Evolutionary conservation across 2,113 vertebrate species (phyloP).

Genomic region (Tetraodon nigroviridis): DNA sequence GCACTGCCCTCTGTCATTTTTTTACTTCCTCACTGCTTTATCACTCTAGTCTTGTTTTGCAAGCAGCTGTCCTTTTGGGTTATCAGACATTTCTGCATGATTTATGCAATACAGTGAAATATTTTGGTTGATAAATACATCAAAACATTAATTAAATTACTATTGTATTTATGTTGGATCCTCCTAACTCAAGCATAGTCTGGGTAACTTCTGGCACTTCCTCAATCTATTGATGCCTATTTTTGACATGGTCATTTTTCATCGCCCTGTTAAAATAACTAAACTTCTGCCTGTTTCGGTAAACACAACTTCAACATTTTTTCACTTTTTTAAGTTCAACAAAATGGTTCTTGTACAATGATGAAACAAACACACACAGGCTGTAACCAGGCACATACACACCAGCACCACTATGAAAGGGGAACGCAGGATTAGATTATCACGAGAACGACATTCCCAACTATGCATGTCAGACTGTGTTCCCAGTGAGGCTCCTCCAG

Average conservation of each 20-base stretch:
- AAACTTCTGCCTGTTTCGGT: no score
- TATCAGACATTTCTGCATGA: conserved; percentile 3
- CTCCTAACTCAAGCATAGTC: no score
- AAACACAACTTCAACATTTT: neutral
- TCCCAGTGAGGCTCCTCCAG: conserved; percentile 55
- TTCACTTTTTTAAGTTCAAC: neutral
- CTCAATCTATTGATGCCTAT: no score
- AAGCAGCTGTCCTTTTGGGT: conserved; percentile 43
- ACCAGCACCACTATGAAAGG: conserved; percentile 34
- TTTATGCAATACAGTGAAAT: neutral
- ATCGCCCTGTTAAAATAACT: no score
- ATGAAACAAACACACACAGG: conserved; percentile 8
- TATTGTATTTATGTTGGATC: no score
- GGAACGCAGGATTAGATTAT: conserved; percentile 30
- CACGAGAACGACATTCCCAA: conserved; percentile 38
- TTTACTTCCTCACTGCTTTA: conserved; percentile 21
- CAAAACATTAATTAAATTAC: no score
- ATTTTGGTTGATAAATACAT: neutral
- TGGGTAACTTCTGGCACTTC: neutral
- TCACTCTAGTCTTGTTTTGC: conserved; percentile 27
- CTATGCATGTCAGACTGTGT: conserved; percentile 45
- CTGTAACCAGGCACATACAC: conserved; percentile 13
- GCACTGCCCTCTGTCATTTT: conserved; percentile 18
- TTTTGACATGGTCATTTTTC: no score
- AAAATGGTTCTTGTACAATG: neutral